Percentiles rank a stretch among this genome's conserved stretches.
phyloP scores from a whole-genome alignment of 2,113 vertebrate genomes.

The Electrona antarctica region DNA sequence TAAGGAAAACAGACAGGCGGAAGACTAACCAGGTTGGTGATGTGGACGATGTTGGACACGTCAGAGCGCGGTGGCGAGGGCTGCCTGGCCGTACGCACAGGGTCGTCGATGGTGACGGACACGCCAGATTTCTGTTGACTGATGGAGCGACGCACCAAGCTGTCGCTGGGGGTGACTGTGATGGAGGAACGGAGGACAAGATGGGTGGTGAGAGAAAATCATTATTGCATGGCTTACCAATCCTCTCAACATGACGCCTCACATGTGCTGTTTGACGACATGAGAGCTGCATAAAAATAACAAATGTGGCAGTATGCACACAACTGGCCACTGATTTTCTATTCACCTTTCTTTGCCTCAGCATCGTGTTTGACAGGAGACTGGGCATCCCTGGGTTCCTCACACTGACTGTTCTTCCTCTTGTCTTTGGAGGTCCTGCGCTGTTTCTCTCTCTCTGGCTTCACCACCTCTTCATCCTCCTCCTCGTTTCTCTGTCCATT shows the following conservation, averaged over 20 bases:
- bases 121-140: conserved; percentile 90
- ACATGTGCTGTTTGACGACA: no score
- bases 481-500: conserved; percentile 84
- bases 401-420: conserved; percentile 68
- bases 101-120: conserved; percentile 90
- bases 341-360: conserved; percentile 84
- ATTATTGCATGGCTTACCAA: no score
- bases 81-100: conserved; percentile 81
- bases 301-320: no score
- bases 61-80: conserved; percentile 87
- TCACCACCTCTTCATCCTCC: conserved; percentile 71
- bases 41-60: conserved; percentile 85
- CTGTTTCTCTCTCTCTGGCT: conserved; percentile 72
- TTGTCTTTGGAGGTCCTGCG: conserved; percentile 62
- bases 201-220: background rate
- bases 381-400: conserved; percentile 76
- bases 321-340: no score
- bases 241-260: no score
- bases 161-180: conserved; percentile 85
- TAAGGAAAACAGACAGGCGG: background rate
- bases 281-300: no score
- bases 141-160: conserved; percentile 87
- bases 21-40: conserved; percentile 87
- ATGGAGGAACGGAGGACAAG: background rate
- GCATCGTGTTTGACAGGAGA: conserved; percentile 70